Base-by-base conservation (phyloP, 35 echinoderm and acorn worm species). In the Apostichopus japonicus region DNA sequence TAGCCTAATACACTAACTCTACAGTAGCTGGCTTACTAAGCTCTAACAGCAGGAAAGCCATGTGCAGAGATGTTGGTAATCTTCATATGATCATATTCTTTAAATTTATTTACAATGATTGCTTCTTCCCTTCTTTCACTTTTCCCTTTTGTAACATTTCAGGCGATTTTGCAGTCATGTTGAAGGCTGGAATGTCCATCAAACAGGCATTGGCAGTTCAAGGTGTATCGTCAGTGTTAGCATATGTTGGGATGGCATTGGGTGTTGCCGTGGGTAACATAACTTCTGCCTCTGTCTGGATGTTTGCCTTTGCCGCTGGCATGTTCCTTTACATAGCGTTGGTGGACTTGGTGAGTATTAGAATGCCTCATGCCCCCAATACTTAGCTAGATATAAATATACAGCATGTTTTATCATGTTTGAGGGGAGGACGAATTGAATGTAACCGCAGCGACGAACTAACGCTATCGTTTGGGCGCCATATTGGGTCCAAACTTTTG, bases 81-180 rank as follows among this genome's bases (percentile, higher is more conserved):
- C 33, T 44, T 44, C 33, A 44, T 44, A 44, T 4, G 33, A 44
- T 44, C 33, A 44, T 44, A 44, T 44, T 44, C 33, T 44, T 44
- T 44, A 44, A 44, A 44, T 44, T 44, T 44, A 44, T 44, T 3
- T 44, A 44, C 3, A 4, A 44, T 44, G 33, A 4, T 44, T 44
- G 33, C 4, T 44, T 4, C 33, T 44, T 19, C 71, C 1, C 7
- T 75, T 75, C 15, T 54, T 19, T 62, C 25, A 70, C 10, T 79
- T 79, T 23, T 53, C 56, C 56, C 13, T 17, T 73, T 22, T 73
- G 6, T 61, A 19, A 44, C 33, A 44, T 44, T 73, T 1, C 84
- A 98, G 97, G 97, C 87, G 96, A 98, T 92, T 98, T 98, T 98
- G 97, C 97, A 23, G 95, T 98, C 16, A 94, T 98, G 93, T 62